phyloP scores from a whole-genome alignment of 1,140 invertebrate species.

The Lasioglossum albipes region DNA sequence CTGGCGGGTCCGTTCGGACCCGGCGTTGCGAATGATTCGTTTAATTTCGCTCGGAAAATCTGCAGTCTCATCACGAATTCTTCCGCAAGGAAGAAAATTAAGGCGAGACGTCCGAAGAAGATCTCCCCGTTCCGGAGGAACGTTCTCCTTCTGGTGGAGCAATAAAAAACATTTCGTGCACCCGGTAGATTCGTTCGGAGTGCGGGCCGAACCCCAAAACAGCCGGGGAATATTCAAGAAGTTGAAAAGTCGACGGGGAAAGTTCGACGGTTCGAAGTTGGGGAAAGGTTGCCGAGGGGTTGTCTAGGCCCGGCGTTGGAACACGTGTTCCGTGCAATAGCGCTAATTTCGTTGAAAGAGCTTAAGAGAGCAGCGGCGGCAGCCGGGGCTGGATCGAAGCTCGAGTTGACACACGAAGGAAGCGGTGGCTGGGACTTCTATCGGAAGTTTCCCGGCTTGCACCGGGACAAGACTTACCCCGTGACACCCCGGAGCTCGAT shows the following conservation, averaged over 20 bases:
- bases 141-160: no score
- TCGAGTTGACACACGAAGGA: not conserved
- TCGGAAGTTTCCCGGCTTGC: constrained; percentile 45
- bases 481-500: constrained; percentile 48
- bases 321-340: constrained; percentile 24
- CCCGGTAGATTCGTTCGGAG: not conserved
- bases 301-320: not conserved
- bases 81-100: no score
- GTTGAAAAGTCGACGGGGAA: not conserved
- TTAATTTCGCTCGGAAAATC: no score
- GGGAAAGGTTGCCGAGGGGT: not conserved
- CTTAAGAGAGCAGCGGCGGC: constrained; percentile 10
- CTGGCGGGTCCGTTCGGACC: no score
- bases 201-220: no score
- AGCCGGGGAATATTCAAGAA: not conserved
- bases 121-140: no score
- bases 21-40: no score
- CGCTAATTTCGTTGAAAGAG: constrained; percentile 39
- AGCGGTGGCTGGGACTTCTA: not conserved
- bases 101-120: no score
- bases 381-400: constrained; percentile 14
- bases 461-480: constrained; percentile 32
- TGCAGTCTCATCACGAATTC: no score
- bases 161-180: not conserved
- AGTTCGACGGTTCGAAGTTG: not conserved